A percentile compares a stretch with the other conserved stretches of the same genome.
Conservation (phyloP, 2,888 invertebrate genomes). For the Loripinus fragilis region DNA sequence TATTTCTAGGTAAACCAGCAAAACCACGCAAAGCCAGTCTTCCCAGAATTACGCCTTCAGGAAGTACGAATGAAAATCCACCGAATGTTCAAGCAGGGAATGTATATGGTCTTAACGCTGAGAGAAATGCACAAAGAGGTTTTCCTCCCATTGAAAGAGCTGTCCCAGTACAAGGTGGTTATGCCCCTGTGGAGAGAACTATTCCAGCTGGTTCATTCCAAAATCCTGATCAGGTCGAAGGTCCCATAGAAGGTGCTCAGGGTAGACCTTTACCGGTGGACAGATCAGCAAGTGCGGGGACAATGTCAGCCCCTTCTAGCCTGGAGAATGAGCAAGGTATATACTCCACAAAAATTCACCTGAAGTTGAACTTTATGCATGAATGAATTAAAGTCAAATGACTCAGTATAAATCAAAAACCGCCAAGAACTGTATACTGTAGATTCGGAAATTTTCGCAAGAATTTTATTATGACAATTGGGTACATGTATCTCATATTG, state of each 20-base stretch:
- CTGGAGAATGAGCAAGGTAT: background rate
- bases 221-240: background rate
- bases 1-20: too few relatives aligned
- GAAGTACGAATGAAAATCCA: background rate
- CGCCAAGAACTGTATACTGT: too few relatives aligned
- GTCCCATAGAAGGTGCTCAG: background rate
- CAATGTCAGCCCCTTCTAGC: slow-evolving; percentile 2
- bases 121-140: background rate
- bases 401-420: too few relatives aligned
- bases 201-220: background rate
- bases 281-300: slow-evolving; percentile 7
- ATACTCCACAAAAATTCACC: too few relatives aligned
- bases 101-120: background rate
- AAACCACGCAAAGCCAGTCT: background rate
- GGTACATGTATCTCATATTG: too few relatives aligned
- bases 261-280: background rate
- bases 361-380: too few relatives aligned
- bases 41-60: background rate
- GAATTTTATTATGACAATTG: too few relatives aligned
- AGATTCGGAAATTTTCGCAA: too few relatives aligned
- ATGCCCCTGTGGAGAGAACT: background rate
- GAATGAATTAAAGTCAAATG: too few relatives aligned
- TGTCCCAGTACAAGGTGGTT: background rate
- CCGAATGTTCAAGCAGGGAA: background rate
- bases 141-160: background rate